These are phyloP conservation scores for Lamproptera curius DNA, from an alignment of 2,888 invertebrate species.

Conservation along the genomic window DNA sequence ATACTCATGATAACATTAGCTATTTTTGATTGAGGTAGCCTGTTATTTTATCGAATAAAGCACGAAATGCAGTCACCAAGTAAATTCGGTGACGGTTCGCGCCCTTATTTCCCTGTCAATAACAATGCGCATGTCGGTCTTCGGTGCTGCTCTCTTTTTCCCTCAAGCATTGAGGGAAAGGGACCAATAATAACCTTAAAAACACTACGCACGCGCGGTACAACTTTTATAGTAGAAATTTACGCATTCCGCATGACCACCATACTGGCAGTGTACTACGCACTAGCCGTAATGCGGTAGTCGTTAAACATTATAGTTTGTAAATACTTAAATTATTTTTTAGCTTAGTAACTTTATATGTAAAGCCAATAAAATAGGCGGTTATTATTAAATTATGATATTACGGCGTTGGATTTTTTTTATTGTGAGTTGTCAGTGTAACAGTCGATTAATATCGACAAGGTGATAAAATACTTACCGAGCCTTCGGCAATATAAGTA, in stretches of 20 bases:
- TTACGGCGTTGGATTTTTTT: background rate
- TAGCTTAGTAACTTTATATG: slow-evolving; percentile 6
- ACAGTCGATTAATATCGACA: background rate
- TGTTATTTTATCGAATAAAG: no score
- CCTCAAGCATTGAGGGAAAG: slow-evolving; percentile 31
- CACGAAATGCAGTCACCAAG: no score
- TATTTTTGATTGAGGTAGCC: no score
- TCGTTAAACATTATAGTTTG: slow-evolving; percentile 13
- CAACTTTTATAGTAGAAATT: slow-evolving; percentile 28
- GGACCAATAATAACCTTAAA: slow-evolving; percentile 55
- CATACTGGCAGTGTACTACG: slow-evolving; percentile 24
- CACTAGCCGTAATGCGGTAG: slow-evolving; percentile 21
- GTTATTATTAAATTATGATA: background rate
- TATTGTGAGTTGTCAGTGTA: slow-evolving; percentile 1
- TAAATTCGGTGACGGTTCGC: slow-evolving; percentile 44
- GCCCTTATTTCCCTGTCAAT: slow-evolving; percentile 64
- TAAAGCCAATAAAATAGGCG: slow-evolving; percentile 1
- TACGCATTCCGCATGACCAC: slow-evolving; percentile 27
- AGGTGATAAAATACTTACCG: slow-evolving; percentile 3
- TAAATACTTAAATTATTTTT: slow-evolving; percentile 15
- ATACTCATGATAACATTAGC: no score
- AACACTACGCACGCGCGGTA: slow-evolving; percentile 57
- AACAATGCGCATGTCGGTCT: slow-evolving; percentile 68
- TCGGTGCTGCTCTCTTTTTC: slow-evolving; percentile 39
- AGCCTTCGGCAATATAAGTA: slow-evolving; percentile 1